These are phyloP conservation scores for Exocentrus adspersus DNA, from an alignment of 2,888 invertebrate genomes.

Conservation along the genomic window DNA sequence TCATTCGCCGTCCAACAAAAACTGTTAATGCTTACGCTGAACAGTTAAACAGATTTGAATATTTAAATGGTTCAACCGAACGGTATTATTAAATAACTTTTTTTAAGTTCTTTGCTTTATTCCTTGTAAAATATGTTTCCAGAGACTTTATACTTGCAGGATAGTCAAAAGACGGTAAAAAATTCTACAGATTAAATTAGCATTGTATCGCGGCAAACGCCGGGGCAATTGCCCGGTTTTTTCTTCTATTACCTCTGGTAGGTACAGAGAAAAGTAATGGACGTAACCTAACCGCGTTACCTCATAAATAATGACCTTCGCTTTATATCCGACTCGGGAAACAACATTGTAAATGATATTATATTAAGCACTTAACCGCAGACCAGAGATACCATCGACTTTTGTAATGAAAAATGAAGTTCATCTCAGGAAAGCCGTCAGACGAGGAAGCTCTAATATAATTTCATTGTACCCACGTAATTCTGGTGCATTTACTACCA, in stretches of 20 bases:
- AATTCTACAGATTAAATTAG: background rate
- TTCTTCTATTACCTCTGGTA: background rate
- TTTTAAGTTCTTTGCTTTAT: no score
- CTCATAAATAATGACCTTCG: conserved; percentile 33
- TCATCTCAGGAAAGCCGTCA: conserved; percentile 3
- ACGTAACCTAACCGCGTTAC: conserved; percentile 28
- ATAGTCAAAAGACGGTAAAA: background rate
- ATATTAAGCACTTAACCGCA: conserved; percentile 23
- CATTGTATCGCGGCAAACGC: background rate
- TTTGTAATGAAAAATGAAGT: conserved; percentile 13
- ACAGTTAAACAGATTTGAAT: background rate
- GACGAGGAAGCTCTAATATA: conserved; percentile 10
- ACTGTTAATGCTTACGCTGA: background rate
- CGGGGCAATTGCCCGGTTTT: background rate
- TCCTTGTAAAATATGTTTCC: background rate
- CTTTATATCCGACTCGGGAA: conserved; percentile 8
- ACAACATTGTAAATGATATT: conserved; percentile 18
- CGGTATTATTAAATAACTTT: background rate
- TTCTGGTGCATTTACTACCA: conserved; percentile 31
- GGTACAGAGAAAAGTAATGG: conserved; percentile 27
- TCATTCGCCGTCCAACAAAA: no score
- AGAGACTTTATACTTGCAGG: background rate
- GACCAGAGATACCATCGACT: conserved; percentile 12
- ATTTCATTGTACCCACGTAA: conserved; percentile 1
- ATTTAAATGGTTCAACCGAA: background rate